phyloP scores from a whole-genome alignment of 2,888 invertebrate species.

The Orthonychiurus folsomi region DNA sequence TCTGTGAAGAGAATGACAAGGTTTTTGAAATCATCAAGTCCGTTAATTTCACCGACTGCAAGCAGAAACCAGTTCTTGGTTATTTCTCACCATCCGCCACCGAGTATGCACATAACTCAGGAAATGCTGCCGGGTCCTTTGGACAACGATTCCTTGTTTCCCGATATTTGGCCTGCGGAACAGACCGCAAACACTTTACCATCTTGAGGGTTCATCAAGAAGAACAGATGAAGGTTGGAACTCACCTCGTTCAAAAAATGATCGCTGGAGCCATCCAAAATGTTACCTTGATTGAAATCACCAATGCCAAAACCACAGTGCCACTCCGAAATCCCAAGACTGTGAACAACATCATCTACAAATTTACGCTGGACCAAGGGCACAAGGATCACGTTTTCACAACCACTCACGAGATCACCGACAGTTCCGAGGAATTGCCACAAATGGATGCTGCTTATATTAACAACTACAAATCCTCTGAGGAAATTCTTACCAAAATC shows the following conservation, averaged over 20 bases:
- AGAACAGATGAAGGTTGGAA: slow-evolving; percentile 31
- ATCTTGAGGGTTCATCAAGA: slow-evolving; percentile 21
- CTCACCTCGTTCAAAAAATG: slow-evolving; percentile 25
- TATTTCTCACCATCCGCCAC: slow-evolving; percentile 26
- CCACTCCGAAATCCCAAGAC: slow-evolving; percentile 18
- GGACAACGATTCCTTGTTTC: slow-evolving; percentile 24
- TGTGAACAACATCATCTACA: slow-evolving; percentile 23
- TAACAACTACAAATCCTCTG: neutral
- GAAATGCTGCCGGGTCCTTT: slow-evolving; percentile 35
- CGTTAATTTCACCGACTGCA: slow-evolving; percentile 45
- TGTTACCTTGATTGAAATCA: slow-evolving; percentile 24
- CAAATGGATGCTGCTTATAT: slow-evolving; percentile 10
- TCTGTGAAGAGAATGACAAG: slow-evolving; percentile 30
- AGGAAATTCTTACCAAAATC: neutral
- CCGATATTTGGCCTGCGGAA: slow-evolving; percentile 34
- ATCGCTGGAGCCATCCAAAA: slow-evolving; percentile 33
- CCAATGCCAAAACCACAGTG: neutral
- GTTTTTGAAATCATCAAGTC: slow-evolving; percentile 44
- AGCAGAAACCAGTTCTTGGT: slow-evolving; percentile 41
- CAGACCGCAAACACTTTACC: slow-evolving; percentile 27
- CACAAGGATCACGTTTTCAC: slow-evolving; percentile 11
- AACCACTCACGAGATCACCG: neutral
- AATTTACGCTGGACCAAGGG: slow-evolving; percentile 22
- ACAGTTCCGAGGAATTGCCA: slow-evolving; percentile 1
- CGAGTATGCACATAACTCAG: slow-evolving; percentile 35